phyloP scores from a whole-genome alignment of 2,797 vertebrate genomes.

The Threskiornis aethiopicus region DNA sequence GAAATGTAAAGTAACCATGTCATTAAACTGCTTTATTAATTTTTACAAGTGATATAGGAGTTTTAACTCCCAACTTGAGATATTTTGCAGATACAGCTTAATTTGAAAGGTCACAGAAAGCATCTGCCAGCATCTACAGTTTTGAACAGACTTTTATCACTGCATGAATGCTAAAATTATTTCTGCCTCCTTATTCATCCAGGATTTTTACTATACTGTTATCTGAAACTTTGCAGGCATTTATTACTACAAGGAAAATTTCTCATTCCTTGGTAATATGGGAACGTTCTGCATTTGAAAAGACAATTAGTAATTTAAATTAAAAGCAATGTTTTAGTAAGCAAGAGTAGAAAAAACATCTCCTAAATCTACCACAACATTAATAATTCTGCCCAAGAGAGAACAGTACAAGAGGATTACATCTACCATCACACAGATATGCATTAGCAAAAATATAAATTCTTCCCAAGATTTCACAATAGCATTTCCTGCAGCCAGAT shows the following conservation, averaged over 20 bases:
- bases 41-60: neutral
- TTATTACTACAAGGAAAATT: neutral
- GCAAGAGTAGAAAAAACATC: neutral
- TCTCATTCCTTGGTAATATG: neutral
- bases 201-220: neutral
- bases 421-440: neutral
- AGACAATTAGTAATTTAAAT: neutral
- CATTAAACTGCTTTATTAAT: neutral
- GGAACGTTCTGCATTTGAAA: neutral
- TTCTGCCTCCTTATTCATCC: neutral
- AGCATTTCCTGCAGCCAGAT: neutral
- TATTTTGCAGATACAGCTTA: neutral
- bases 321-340: neutral
- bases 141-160: neutral
- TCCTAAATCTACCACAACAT: neutral
- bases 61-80: neutral
- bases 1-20: neutral
- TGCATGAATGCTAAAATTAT: neutral
- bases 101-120: slow-evolving; percentile 25
- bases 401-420: neutral
- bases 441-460: neutral
- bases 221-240: neutral
- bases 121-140: neutral
- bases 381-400: neutral
- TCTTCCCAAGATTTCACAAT: neutral